These are phyloP conservation scores for Chelonia mydas DNA, from an alignment of 2,797 vertebrate genomes.

Conservation along the genomic window DNA sequence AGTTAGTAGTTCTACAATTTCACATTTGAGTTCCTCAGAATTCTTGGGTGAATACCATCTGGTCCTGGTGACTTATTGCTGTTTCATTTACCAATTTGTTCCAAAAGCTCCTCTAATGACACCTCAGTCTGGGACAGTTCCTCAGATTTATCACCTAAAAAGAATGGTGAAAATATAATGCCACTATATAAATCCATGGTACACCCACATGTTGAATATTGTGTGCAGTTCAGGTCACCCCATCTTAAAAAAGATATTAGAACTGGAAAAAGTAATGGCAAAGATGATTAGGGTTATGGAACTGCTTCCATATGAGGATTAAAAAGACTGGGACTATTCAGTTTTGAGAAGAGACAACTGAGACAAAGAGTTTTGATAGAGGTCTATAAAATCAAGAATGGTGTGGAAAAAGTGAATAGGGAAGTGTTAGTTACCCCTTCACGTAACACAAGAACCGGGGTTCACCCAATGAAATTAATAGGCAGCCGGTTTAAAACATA, in stretches of 20 bases:
- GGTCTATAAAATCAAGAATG: not conserved
- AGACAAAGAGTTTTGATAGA: not conserved
- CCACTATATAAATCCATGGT: not conserved
- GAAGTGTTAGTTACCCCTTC: not conserved
- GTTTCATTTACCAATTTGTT: no score
- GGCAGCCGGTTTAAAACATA: not conserved
- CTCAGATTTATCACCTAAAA: no score
- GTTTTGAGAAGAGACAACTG: not conserved
- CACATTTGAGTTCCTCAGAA: no score
- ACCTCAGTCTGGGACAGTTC: no score
- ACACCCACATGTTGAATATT: not conserved
- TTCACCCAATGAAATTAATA: not conserved
- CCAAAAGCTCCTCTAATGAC: no score
- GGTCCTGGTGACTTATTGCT: no score
- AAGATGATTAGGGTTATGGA: not conserved
- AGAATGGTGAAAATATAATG: not conserved
- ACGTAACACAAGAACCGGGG: not conserved
- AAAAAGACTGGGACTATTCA: not conserved
- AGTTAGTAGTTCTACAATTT: no score
- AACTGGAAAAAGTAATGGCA: not conserved
- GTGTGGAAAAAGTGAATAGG: not conserved
- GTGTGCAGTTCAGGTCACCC: not conserved
- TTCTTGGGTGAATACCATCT: no score
- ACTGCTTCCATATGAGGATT: not conserved
- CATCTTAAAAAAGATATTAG: not conserved